phyloP scores from a whole-genome alignment of 1,140 invertebrate genomes.

The Heterodera schachtii region DNA sequence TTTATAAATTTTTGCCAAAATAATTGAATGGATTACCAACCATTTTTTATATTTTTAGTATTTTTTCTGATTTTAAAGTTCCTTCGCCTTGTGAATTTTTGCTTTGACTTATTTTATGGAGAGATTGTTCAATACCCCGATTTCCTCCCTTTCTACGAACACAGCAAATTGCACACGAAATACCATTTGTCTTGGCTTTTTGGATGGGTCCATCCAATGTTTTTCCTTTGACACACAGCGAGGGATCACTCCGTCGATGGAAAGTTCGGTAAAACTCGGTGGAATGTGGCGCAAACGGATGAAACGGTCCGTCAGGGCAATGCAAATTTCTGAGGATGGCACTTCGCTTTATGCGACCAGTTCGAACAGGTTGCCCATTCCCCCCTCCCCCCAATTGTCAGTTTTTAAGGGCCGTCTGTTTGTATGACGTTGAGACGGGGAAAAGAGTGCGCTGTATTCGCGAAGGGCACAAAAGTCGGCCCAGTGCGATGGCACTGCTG shows the following conservation, averaged over 20 bases:
- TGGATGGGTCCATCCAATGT: conserved; percentile 28
- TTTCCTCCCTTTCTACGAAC: conserved; percentile 12
- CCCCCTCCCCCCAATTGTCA: too few relatives aligned
- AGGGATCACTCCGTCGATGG: not conserved
- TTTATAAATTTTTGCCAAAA: not conserved
- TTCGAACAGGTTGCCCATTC: conserved; percentile 10
- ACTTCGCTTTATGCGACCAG: conserved; percentile 31
- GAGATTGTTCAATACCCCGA: not conserved
- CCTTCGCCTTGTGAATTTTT: too few relatives aligned
- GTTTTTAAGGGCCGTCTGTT: conserved; percentile 29
- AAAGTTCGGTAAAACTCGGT: not conserved
- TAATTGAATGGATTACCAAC: too few relatives aligned
- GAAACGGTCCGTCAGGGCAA: conserved; percentile 34
- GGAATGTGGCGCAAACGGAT: conserved; percentile 18
- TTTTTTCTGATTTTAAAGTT: too few relatives aligned
- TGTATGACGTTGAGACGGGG: conserved; percentile 37
- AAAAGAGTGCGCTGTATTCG: conserved; percentile 39
- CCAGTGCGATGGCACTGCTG: conserved; percentile 27
- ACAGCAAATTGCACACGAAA: not conserved
- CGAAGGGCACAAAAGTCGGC: conserved; percentile 35
- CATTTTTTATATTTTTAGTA: too few relatives aligned
- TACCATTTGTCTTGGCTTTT: conserved; percentile 23
- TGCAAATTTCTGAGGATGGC: conserved; percentile 38
- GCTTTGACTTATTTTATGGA: not conserved
- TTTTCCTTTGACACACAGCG: conserved; percentile 18